phyloP scores from a whole-genome alignment of 1,140 invertebrate genomes.

The Macrosteles quadrilineatus region DNA sequence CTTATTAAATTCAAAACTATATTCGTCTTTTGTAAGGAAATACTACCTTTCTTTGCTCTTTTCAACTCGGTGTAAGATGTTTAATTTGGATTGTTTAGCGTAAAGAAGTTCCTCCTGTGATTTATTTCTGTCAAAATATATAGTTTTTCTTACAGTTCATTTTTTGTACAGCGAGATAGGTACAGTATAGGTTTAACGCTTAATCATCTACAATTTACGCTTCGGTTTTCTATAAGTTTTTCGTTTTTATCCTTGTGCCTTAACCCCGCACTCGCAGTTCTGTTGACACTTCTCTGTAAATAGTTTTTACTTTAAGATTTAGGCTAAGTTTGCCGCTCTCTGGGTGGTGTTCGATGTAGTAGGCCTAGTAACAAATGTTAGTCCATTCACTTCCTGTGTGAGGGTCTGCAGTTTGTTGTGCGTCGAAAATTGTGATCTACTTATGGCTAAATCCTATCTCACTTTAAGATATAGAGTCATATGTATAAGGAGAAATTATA shows the following conservation, averaged over 20 bases:
- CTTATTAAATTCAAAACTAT: not conserved
- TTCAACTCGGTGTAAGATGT: not conserved
- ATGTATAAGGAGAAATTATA: slow-evolving; percentile 17
- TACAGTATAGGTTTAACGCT: not conserved
- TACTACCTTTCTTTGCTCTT: not conserved
- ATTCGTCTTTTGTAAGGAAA: not conserved
- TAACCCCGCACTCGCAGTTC: slow-evolving; percentile 7
- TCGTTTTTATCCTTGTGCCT: slow-evolving; percentile 18
- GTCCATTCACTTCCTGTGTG: slow-evolving; percentile 16
- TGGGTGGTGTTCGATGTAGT: slow-evolving; percentile 4
- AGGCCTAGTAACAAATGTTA: slow-evolving; percentile 27
- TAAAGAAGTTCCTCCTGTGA: slow-evolving; percentile 23
- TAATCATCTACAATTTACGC: not conserved
- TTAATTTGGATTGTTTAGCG: not conserved
- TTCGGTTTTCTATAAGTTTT: slow-evolving; percentile 5
- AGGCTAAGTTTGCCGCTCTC: not conserved
- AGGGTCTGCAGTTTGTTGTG: slow-evolving; percentile 15
- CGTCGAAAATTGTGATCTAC: slow-evolving; percentile 28
- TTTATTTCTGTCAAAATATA: not conserved
- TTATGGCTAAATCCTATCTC: slow-evolving; percentile 16
- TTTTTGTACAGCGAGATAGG: slow-evolving; percentile 9
- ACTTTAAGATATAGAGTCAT: slow-evolving; percentile 17
- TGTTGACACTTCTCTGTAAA: slow-evolving; percentile 21
- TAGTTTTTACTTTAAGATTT: not conserved
- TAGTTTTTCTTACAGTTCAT: slow-evolving; percentile 7